Conservation (phyloP, 2,797 vertebrate genomes). For the Simalia tracyae region DNA sequence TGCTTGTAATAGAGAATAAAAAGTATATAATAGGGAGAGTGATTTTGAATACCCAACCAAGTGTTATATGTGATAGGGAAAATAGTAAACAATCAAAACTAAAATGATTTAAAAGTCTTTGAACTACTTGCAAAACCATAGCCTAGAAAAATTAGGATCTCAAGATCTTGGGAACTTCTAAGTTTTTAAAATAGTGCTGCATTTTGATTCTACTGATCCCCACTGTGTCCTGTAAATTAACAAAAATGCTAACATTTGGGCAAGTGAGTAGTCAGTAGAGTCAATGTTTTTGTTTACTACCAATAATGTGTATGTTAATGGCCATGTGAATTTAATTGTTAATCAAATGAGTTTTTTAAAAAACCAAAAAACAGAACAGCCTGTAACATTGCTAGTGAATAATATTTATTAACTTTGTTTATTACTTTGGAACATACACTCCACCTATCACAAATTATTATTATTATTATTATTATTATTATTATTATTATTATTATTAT, state of each 20-base stretch:
- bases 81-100: not conserved
- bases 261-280: not conserved
- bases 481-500: no score
- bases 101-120: not conserved
- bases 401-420: not conserved
- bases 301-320: not conserved
- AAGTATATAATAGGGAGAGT: no score
- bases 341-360: not conserved
- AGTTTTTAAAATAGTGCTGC: constrained; percentile 22
- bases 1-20: no score
- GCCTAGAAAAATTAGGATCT: not conserved
- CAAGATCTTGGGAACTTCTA: constrained; percentile 59
- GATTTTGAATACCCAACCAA: not conserved
- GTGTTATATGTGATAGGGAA: not conserved
- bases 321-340: not conserved
- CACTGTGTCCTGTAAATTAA: not conserved
- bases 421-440: not conserved
- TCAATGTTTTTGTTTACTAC: not conserved
- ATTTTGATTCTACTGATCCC: not conserved
- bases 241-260: not conserved
- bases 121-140: not conserved
- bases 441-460: no score
- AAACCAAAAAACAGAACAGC: not conserved
- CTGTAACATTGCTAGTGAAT: not conserved
- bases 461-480: no score